Evolutionary conservation across 2,797 vertebrate genomes (phyloP).

Genomic region (Morelia viridis): DNA sequence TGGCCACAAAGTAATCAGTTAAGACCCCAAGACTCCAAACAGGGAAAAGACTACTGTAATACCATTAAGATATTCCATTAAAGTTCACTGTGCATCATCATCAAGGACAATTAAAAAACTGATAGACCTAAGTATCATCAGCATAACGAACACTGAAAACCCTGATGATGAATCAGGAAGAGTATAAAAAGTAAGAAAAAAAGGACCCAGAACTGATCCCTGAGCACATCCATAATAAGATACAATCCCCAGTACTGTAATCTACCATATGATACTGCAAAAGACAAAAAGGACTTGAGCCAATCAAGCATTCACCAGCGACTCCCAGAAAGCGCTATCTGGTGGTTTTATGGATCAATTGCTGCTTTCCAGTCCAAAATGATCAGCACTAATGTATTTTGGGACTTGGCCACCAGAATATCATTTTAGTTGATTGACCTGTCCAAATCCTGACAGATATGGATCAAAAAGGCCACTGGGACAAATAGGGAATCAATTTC

Average conservation of each 20-base stretch:
- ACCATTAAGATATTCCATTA: not conserved
- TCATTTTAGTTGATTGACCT: not conserved
- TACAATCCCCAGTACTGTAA: not conserved
- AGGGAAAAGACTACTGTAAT: not conserved
- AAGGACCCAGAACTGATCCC: not conserved
- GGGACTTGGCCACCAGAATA: not conserved
- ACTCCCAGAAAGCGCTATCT: not conserved
- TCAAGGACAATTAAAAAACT: not conserved
- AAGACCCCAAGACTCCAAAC: not conserved
- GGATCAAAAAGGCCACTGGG: not conserved
- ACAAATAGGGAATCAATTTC: not conserved
- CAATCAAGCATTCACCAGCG: not conserved
- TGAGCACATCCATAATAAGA: not conserved
- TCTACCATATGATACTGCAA: not conserved
- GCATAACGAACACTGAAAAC: not conserved
- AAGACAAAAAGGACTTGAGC: not conserved
- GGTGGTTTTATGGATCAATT: not conserved
- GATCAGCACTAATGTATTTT: not conserved
- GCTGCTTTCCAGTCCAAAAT: not conserved
- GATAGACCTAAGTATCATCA: not conserved
- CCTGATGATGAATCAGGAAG: not conserved
- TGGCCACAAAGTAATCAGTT: not conserved
- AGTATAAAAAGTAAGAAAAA: not conserved
- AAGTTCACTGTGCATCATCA: not conserved
- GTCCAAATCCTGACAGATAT: not conserved